Percentiles rank a stretch among this genome's conserved stretches.
These are phyloP conservation scores for Deilephila porcellus DNA, from an alignment of 2,888 invertebrate genomes.

Conservation along the genomic window DNA sequence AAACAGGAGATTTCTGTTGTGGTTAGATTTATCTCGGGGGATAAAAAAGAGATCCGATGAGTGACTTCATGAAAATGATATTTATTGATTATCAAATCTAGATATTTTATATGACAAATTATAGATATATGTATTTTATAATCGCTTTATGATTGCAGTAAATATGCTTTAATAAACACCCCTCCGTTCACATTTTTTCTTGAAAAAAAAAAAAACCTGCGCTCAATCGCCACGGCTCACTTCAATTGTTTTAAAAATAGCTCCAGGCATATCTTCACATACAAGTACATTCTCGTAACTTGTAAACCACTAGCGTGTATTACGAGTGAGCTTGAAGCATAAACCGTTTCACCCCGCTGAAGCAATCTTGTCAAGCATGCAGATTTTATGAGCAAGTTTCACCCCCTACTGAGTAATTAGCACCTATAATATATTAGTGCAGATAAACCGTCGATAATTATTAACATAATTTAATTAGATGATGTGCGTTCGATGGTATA, in stretches of 20 bases:
- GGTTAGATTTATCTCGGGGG: no score
- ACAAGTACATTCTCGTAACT: neutral
- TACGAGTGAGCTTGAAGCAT: neutral
- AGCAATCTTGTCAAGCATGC: constrained; percentile 2
- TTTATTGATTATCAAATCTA: no score
- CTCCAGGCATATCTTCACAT: constrained; percentile 5
- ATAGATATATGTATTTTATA: neutral
- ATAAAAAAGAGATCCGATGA: no score
- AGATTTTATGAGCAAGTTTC: constrained; percentile 3
- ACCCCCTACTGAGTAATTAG: neutral
- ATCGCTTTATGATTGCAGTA: neutral
- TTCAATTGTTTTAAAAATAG: neutral
- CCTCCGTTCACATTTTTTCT: neutral
- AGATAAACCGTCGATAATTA: neutral
- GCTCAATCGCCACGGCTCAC: neutral
- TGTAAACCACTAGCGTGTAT: neutral
- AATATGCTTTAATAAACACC: neutral
- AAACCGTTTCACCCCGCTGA: neutral
- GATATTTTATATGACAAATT: neutral
- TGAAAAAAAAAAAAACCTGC: neutral
- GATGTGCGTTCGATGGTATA: neutral
- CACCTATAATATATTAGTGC: neutral
- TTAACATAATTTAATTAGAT: neutral
- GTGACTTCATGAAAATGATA: no score
- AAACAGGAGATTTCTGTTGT: no score